These are phyloP conservation scores for Nycticryphes semicollaris DNA, from an alignment of 2,113 vertebrate genomes.

Conservation along the genomic window DNA sequence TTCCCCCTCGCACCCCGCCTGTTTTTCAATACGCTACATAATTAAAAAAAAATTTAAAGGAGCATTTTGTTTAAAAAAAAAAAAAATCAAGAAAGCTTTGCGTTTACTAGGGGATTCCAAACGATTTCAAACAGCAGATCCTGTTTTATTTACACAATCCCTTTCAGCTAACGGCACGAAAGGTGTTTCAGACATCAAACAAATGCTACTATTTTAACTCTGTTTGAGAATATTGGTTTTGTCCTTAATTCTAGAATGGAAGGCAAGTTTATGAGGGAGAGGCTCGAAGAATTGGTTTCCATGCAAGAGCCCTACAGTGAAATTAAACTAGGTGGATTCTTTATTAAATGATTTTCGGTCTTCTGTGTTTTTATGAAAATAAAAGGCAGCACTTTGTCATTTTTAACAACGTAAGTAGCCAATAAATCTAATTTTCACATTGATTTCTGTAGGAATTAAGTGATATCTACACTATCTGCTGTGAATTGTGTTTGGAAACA, in stretches of 20 bases:
- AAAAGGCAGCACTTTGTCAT: slow-evolving; percentile 78
- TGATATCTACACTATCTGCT: slow-evolving; percentile 71
- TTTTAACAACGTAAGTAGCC: slow-evolving; percentile 77
- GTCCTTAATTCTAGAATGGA: not conserved
- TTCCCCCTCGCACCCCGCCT: no score
- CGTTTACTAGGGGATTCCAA: not conserved
- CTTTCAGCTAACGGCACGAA: not conserved
- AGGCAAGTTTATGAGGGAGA: not conserved
- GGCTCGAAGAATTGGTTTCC: not conserved
- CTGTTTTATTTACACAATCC: not conserved
- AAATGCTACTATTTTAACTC: not conserved
- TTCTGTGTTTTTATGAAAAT: slow-evolving; percentile 79
- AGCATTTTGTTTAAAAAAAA: not conserved
- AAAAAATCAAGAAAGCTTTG: not conserved
- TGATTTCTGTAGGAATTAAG: slow-evolving; percentile 76
- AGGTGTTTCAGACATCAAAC: not conserved
- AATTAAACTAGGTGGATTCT: slow-evolving; percentile 67
- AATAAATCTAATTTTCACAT: slow-evolving; percentile 81
- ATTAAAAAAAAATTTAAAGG: not conserved
- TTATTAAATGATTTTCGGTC: slow-evolving; percentile 74
- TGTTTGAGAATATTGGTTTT: not conserved
- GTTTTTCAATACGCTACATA: not conserved
- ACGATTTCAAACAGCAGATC: not conserved
- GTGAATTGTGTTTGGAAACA: slow-evolving; percentile 63
- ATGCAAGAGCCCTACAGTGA: slow-evolving; percentile 44